These are phyloP conservation scores for Arnoldichthys spilopterus DNA, from an alignment of 2,797 vertebrate genomes.

Conservation along the genomic window DNA sequence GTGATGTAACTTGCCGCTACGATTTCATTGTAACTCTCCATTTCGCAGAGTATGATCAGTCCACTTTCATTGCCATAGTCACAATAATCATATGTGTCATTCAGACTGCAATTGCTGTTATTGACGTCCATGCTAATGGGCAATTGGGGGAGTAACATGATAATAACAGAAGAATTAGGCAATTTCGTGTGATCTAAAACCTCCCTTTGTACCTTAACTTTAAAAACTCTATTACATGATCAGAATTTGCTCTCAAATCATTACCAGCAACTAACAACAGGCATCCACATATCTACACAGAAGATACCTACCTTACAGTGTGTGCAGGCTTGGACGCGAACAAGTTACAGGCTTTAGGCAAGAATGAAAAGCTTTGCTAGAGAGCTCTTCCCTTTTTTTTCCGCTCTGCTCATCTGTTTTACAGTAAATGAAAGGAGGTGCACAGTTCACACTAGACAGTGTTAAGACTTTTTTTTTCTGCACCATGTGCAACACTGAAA, in stretches of 20 bases:
- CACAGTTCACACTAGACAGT: background rate
- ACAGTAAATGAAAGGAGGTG: background rate
- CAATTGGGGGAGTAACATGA: background rate
- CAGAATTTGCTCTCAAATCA: background rate
- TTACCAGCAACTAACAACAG: background rate
- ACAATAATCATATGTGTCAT: background rate
- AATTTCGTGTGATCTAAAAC: background rate
- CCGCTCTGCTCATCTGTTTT: background rate
- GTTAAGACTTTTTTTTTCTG: background rate
- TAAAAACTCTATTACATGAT: background rate
- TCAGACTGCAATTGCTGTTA: background rate
- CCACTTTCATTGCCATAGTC: fast-evolving
- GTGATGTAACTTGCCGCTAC: conserved; percentile 45
- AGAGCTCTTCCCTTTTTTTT: conserved; percentile 21
- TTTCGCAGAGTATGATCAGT: background rate
- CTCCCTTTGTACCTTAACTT: background rate
- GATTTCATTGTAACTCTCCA: background rate
- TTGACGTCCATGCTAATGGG: background rate
- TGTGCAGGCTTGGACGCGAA: no score
- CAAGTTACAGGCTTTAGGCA: background rate
- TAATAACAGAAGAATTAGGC: background rate
- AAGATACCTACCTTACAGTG: conserved; percentile 2
- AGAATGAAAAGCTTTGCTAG: background rate
- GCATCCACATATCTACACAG: background rate
- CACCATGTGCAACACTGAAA: no score